phyloP scores from a whole-genome alignment of 1,140 invertebrate species.

The Holotrichia oblita region DNA sequence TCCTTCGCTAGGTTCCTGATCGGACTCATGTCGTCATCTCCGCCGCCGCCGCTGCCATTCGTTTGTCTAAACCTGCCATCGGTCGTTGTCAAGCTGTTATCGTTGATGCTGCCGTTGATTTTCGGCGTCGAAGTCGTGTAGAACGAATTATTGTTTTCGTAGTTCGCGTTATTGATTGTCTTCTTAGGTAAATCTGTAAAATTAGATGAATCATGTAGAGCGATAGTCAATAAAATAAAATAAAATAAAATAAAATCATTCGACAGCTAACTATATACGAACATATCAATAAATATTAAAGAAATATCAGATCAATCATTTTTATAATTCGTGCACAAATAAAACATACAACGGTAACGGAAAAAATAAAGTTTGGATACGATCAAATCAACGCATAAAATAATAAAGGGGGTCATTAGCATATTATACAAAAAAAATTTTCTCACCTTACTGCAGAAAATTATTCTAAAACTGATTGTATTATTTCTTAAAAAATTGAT shows the following conservation, averaged over 20 bases:
- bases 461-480: too few species aligned
- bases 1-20: conserved; percentile 53
- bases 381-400: background rate
- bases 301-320: background rate
- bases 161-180: conserved; percentile 44
- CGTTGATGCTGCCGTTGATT: conserved; percentile 53
- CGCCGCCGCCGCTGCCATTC: conserved; percentile 42
- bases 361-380: background rate
- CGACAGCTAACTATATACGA: background rate
- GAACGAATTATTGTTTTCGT: conserved; percentile 53
- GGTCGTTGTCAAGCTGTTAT: conserved; percentile 48
- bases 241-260: background rate
- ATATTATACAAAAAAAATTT: background rate
- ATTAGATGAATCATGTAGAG: too few species aligned
- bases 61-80: conserved; percentile 49
- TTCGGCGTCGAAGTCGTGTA: conserved; percentile 53
- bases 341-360: background rate
- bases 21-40: conserved; percentile 51
- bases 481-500: too few species aligned
- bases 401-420: background rate
- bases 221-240: conserved; percentile 24
- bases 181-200: conserved; percentile 50
- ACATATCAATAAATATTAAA: conserved; percentile 19
- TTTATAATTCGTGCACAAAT: conserved; percentile 20
- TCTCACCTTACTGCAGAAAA: conserved; percentile 32